Evolutionary conservation across 1,140 invertebrate genomes (phyloP).

Genomic region (Drosophila tropicalis): DNA sequence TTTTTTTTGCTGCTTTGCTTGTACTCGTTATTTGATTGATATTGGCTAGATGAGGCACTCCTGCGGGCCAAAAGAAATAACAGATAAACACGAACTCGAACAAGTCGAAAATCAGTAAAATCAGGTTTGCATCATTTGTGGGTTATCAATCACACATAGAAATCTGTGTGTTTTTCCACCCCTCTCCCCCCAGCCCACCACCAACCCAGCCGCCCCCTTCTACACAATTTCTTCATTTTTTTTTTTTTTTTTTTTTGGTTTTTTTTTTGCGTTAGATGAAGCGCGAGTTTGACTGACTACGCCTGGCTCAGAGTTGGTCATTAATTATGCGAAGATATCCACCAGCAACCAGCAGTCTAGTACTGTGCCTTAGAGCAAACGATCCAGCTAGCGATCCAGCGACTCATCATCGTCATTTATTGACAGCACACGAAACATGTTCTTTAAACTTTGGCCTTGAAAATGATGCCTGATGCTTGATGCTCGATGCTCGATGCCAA

Average conservation of each 20-base stretch:
- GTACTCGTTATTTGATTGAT: conserved; percentile 62
- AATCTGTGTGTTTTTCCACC: conserved; percentile 41
- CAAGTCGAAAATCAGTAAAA: conserved; percentile 40
- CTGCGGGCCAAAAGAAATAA: conserved; percentile 41
- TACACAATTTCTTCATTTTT: conserved; percentile 3
- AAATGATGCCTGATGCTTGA: conserved; percentile 41
- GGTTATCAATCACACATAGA: conserved; percentile 81
- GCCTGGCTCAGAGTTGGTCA: conserved; percentile 80
- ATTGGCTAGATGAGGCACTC: conserved; percentile 52
- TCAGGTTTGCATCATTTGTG: conserved; percentile 75
- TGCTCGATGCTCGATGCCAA: not conserved
- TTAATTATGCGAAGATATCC: conserved; percentile 71
- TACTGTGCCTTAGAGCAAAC: conserved; percentile 24
- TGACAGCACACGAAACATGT: conserved; percentile 69
- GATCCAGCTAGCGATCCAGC: conserved; percentile 52
- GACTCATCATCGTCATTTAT: conserved; percentile 78
- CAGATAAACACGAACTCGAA: conserved; percentile 39
- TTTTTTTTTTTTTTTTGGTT: conserved; percentile 29
- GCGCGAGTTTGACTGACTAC: conserved; percentile 79
- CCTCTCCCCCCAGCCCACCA: not conserved
- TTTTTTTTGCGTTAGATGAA: conserved; percentile 64
- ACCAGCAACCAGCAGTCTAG: conserved; percentile 14
- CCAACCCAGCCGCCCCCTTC: not conserved
- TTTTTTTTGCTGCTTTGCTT: conserved; percentile 33
- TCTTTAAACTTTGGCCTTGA: conserved; percentile 80